phyloP scores from a whole-genome alignment of 2,113 vertebrate species.

The Amblyornis subalaris region DNA sequence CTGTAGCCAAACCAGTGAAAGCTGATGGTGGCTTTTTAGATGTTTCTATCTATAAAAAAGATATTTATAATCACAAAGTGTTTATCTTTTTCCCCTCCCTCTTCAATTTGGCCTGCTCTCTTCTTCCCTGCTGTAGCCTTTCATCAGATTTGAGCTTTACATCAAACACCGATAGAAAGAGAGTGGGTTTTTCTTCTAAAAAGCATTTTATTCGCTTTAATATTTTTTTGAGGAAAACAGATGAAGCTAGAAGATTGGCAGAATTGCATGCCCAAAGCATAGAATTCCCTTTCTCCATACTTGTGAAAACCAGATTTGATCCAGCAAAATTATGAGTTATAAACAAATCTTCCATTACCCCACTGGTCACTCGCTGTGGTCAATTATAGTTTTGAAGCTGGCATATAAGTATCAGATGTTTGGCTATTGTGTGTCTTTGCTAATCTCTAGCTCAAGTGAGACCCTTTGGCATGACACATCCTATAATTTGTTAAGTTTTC shows the following conservation, averaged over 20 bases:
- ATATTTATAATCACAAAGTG: background rate
- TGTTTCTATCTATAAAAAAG: background rate
- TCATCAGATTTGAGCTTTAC: background rate
- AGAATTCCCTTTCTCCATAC: background rate
- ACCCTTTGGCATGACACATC: background rate
- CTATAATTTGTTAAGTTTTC: constrained; percentile 18
- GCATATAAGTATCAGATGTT: background rate
- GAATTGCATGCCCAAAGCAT: background rate
- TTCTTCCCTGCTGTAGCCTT: background rate
- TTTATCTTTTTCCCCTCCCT: background rate
- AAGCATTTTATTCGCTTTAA: background rate
- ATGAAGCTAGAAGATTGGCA: background rate
- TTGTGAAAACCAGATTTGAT: background rate
- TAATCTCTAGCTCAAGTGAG: background rate
- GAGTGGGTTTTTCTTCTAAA: background rate
- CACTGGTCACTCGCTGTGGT: background rate
- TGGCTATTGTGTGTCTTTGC: background rate
- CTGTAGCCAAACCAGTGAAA: background rate
- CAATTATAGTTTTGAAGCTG: constrained; percentile 11
- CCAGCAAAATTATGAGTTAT: background rate
- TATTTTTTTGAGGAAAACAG: background rate
- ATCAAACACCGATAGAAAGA: background rate
- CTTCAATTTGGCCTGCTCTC: background rate
- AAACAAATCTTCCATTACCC: background rate
- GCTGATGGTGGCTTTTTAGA: background rate